Evolutionary conservation across 2,888 invertebrate species (phyloP).

Genomic region (Philereme vetulata): DNA sequence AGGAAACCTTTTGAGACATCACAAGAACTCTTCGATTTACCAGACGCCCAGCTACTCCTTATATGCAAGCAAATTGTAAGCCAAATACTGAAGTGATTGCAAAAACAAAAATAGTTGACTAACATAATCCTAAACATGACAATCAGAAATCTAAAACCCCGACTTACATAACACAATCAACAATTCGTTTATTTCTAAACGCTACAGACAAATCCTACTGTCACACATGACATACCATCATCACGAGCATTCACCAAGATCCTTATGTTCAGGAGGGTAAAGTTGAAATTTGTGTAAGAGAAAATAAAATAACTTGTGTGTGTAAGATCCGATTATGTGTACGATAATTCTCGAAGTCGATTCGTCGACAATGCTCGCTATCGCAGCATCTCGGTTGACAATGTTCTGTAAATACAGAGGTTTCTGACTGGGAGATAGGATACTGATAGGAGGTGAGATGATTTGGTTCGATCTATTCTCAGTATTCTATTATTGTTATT

Average conservation of each 20-base stretch:
- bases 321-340: constrained; percentile 77
- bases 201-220: constrained; percentile 76
- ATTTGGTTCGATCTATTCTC: constrained; percentile 52
- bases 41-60: too few species aligned
- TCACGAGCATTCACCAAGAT: constrained; percentile 13
- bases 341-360: constrained; percentile 71
- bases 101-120: constrained; percentile 26
- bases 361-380: constrained; percentile 71
- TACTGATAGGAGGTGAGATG: constrained; percentile 51
- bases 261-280: constrained; percentile 36
- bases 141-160: constrained; percentile 65
- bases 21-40: too few species aligned
- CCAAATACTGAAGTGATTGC: constrained; percentile 12
- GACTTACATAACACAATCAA: constrained; percentile 77
- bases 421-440: constrained; percentile 55
- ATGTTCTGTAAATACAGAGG: constrained; percentile 69
- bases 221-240: constrained; percentile 62
- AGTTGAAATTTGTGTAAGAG: constrained; percentile 35
- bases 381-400: constrained; percentile 64
- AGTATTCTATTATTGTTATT: constrained; percentile 34
- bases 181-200: constrained; percentile 77
- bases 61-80: not conserved
- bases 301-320: constrained; percentile 42
- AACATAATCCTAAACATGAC: constrained; percentile 49
- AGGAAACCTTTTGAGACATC: too few species aligned